Conservation (phyloP, 2,113 vertebrate genomes). For the Etia nguti region DNA sequence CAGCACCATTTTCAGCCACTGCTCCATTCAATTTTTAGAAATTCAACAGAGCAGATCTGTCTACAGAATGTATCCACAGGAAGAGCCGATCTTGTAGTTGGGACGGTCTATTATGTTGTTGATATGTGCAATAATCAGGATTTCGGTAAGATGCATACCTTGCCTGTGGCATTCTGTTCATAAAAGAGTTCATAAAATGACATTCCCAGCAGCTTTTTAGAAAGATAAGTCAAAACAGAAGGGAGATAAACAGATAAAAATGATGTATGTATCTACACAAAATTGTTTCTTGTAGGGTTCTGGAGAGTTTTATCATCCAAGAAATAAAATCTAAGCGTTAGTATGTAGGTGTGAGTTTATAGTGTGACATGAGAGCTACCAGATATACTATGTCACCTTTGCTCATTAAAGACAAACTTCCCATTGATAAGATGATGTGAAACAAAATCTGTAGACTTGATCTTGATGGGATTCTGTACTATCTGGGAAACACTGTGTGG, state of each 20-base stretch:
- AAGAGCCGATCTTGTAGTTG: not conserved
- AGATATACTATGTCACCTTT: not conserved
- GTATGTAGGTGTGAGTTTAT: not conserved
- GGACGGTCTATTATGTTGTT: not conserved
- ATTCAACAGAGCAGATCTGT: not conserved
- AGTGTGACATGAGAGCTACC: not conserved
- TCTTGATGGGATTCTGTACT: not conserved
- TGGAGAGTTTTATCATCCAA: not conserved
- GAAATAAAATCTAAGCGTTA: not conserved
- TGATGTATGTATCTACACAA: not conserved
- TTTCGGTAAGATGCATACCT: slow-evolving; percentile 62
- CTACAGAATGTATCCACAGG: not conserved
- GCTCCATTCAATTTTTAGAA: not conserved
- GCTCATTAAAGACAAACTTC: not conserved
- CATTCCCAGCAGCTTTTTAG: not conserved
- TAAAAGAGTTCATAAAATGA: slow-evolving; percentile 88
- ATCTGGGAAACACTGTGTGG: not conserved
- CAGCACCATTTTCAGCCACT: not conserved
- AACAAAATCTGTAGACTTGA: not conserved
- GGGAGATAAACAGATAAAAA: not conserved
- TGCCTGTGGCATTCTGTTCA: slow-evolving; percentile 86
- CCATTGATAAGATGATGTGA: not conserved
- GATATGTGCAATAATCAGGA: not conserved
- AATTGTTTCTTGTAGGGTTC: not conserved
- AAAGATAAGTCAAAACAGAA: not conserved